These are phyloP conservation scores for Pemphredon lugubris DNA, from an alignment of 2,888 invertebrate genomes.

Conservation along the genomic window DNA sequence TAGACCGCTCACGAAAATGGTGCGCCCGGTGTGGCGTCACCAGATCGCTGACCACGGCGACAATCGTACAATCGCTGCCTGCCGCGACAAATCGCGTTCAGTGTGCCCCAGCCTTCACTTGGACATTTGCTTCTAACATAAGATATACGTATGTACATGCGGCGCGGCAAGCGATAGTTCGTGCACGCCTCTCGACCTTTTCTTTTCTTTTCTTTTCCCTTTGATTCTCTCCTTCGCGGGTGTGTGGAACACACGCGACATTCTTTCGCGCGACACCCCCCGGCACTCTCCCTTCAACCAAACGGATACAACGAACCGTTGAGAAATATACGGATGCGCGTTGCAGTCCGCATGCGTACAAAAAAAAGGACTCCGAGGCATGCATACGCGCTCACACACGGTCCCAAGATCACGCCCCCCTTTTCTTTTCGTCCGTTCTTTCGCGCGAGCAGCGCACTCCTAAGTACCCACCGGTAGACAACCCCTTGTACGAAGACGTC, in stretches of 20 bases:
- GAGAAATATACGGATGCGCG: no score
- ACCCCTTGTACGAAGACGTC: slow-evolving; percentile 60
- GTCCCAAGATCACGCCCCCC: slow-evolving; percentile 25
- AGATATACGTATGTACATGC: no score
- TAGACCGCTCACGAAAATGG: no score
- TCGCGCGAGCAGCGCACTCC: slow-evolving; percentile 55
- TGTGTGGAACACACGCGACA: no score
- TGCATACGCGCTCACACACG: not conserved
- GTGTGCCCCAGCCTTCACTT: slow-evolving; percentile 36
- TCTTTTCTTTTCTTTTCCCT: slow-evolving; percentile 4
- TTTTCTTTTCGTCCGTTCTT: slow-evolving; percentile 58
- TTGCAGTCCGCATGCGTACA: no score
- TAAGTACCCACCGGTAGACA: slow-evolving; percentile 49
- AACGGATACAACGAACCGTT: slow-evolving; percentile 23
- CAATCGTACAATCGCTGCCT: no score
- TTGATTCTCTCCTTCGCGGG: slow-evolving; percentile 7
- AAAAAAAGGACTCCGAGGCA: not conserved
- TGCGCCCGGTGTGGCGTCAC: no score
- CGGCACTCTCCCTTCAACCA: not conserved
- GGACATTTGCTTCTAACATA: slow-evolving; percentile 41
- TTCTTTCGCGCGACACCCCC: not conserved
- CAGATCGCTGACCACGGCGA: no score
- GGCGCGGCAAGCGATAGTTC: slow-evolving; percentile 15
- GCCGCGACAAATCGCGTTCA: no score
- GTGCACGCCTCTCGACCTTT: slow-evolving; percentile 28